Evolutionary conservation across 92 coral and sea anemone genomes (phyloP).

Genomic region (Epizoanthus scotinus): DNA sequence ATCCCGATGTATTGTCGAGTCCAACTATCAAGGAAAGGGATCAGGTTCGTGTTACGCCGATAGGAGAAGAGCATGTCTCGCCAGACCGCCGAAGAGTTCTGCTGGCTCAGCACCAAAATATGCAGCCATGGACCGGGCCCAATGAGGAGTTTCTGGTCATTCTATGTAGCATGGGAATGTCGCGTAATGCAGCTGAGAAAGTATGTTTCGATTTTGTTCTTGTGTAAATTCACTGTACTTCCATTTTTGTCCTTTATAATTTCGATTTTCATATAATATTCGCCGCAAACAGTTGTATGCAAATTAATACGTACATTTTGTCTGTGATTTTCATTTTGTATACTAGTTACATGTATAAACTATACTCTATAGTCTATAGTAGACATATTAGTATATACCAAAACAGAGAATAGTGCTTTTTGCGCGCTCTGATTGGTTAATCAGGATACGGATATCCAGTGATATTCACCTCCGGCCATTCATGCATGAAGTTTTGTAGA

Average conservation of each 20-base stretch:
- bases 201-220: constrained; percentile 43
- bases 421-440: no score
- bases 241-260: neutral
- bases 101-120: constrained; percentile 21
- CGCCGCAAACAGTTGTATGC: no score
- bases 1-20: constrained; percentile 6
- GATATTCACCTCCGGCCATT: no score
- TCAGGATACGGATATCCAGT: no score
- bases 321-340: no score
- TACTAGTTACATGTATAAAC: no score
- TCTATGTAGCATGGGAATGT: constrained; percentile 74
- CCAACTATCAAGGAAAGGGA: neutral
- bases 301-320: no score
- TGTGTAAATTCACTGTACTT: neutral
- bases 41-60: constrained; percentile 7
- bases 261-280: no score
- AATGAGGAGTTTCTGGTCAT: constrained; percentile 65
- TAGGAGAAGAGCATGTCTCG: constrained; percentile 13
- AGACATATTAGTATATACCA: no score
- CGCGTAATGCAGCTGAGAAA: constrained; percentile 81
- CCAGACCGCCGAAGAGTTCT: constrained; percentile 30
- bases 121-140: constrained; percentile 62
- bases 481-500: no score
- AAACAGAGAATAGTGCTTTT: no score
- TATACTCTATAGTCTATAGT: no score